Evolutionary conservation across 2,113 vertebrate species (phyloP), one percentile per base, ranked within the genome.

Genomic region (Cebidichthys violaceus): DNA sequence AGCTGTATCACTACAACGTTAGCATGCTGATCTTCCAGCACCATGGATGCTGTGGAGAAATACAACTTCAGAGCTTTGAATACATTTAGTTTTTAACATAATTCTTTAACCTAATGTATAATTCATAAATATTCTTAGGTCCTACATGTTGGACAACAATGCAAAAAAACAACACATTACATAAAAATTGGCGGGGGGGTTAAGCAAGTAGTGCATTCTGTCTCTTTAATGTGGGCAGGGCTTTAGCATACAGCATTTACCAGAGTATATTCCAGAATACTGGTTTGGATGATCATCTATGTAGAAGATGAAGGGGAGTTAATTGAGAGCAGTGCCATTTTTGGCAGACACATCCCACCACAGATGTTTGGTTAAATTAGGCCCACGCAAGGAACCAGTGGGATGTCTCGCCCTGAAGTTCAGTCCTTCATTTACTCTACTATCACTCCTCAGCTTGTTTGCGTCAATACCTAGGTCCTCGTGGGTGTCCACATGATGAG

Each of bases 301-400:
- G 31, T 15, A 22, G 41, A 43, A 35, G 69, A 69, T 64, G 82
- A 62, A 69, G 11, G 70, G 55, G 54, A 24, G 9, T 22, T 14
- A 65, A 14, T 27, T 29, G n/a, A 39, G 57, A 60, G 71, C 33
- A 14, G 35, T 27, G 31, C 43, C 20, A 45, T 60, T 31, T 52
- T 39, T 47, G 33, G 55, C 54, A 70, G 59, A 76, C 22, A 35
- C 6, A 0, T 54, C 59, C 72, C 57, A 71, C 47, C 60, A 39
- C 81, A 79, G 64, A 29, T 75, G 70, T 37, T 50, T 50, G n/a
- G 72, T 64, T 39, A 27, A 57, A 78, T 82, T 15, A 18, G n/a
- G 11, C 52, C 45, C 2, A 27, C 55, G 20, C 13, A 31, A 33
- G 50, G 15, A 50, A 39, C 50, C 29, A 1, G 13, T 17, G 27